Evolutionary conservation across 2,888 invertebrate species (phyloP), one percentile per base, ranked within the genome.

Genomic region (Lithophane semibrunnea): DNA sequence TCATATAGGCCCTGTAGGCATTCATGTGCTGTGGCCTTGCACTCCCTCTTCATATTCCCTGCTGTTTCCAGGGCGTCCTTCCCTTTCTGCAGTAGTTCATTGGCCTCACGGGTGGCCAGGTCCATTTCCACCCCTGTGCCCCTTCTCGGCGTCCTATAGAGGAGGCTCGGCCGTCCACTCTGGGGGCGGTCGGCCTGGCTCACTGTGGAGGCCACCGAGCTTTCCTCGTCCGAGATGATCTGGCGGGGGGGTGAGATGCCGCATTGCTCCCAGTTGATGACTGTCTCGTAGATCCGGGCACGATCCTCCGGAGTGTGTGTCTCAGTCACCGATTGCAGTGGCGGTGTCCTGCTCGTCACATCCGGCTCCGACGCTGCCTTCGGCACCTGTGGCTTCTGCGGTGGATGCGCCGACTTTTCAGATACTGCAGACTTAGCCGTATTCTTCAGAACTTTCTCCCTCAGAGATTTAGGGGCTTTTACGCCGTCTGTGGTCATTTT

Each of bases 71-170:
- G 16, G 0, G 65, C 65, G 13, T 65, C 65, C 4, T 73, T 73
- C 0, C 64, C 64, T 8, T 21, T 44, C 8, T 54, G 64, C 0
- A 72, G 64, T 0, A 72, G 64, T 0, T 42, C 8, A 21, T 64
- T 72, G 0, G 72, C 64, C 0, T 72, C 54, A 0, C 54, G 18
- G 0, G 72, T 65, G 7, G 56, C 73, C 8, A 73, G 24, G 21
- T 73, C 73, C 73, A 73, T 73, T 3, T 65, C 73, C 0, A 73
- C 56, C 21, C 65, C 58, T 7, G 44, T 65, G 3, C 73, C 47
- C 5, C 64, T 56, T 44, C 16, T 65, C 9, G 65, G 44, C 8
- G 65, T 65, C 21, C 52, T 10, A 16, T 44, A 44, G 0, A 65
- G 29, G 0, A 73, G 37, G 10, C 71, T 71, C 13, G n/a, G 49